These are phyloP conservation scores for Mesoligia furuncula DNA, from an alignment of 2,888 invertebrate species.

Conservation along the genomic window DNA sequence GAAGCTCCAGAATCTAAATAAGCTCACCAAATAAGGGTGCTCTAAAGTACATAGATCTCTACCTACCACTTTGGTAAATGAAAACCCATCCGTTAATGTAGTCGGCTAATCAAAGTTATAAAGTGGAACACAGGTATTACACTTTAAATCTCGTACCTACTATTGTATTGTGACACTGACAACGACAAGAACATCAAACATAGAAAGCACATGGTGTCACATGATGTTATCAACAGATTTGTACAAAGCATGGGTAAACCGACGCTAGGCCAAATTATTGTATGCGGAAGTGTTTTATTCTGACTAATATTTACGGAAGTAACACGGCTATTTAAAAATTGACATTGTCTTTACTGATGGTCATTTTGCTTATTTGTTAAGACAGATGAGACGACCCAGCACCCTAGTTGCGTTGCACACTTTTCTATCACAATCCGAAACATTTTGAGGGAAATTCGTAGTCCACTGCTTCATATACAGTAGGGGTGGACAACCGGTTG, in stretches of 20 bases:
- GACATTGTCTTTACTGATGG: neutral
- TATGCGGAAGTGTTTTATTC: conserved; percentile 22
- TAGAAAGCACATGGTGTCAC: neutral
- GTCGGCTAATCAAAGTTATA: neutral
- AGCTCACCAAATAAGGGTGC: neutral
- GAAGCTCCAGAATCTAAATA: neutral
- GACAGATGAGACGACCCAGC: neutral
- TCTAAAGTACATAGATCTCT: neutral
- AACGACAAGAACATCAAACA: neutral
- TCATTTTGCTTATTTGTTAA: neutral
- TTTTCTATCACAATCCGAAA: neutral
- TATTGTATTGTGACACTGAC: neutral
- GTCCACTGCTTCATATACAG: neutral
- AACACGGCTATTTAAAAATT: neutral
- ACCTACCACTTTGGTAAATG: neutral
- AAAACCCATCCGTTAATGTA: neutral
- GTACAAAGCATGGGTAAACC: neutral
- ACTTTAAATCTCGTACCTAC: neutral
- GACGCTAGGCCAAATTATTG: conserved; percentile 11
- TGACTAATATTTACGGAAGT: conserved; percentile 17
- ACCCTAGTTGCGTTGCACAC: neutral
- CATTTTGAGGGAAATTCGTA: neutral
- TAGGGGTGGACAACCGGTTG: no score
- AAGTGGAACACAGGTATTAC: neutral
- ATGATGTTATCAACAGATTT: conserved; percentile 29